Base-by-base conservation (phyloP, 2,113 vertebrate species). In the Egretta garzetta region DNA sequence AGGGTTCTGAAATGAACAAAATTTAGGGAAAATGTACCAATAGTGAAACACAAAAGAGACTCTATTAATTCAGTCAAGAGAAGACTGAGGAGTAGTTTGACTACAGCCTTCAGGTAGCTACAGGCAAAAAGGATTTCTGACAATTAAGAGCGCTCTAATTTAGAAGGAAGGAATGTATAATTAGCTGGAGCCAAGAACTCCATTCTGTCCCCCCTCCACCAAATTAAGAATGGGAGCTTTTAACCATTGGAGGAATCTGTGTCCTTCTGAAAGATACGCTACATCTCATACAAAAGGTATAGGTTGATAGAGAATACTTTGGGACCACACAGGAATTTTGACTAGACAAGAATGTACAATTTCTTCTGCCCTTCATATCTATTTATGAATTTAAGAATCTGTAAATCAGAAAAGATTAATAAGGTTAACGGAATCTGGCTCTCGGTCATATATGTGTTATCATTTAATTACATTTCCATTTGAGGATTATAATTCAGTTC, bases 391-490 rank as follows among this genome's bases (percentile, higher is more conserved):
- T 72, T 80, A 90, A 59, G 63, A 83, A 53, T 76, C 56, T 89
- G 35, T 68, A 84, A 84, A 66, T 86, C 56, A 64, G 32, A 56
- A 37, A 43, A n/a, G 59, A 84, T 27, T 0, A 79, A 15, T 77
- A 59, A 60, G 32, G 19, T 53, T 90, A 71, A 74, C 59, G 87
- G 73, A 81, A 91, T 79, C 35, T 95, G 53, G 13, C 33, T 45
- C 53, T 89, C 43, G 45, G 17, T 87, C 80, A 89, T 72, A 60
- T 75, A 39, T 94, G 52, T 88, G 90, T 93, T 84, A 86, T 87
- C 52, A 62, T 86, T 88, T 94, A 93, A 92, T 96, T 84, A 47
- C 37, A 60, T 86, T 86, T 86, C 28, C 26, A 41, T 88, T 88
- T 89, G 49, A 63, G 45, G 30, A 66, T 70, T 70, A 35, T 91